These are phyloP conservation scores for Corythaeola cristata DNA, from an alignment of 2,113 vertebrate species.

Conservation along the genomic window DNA sequence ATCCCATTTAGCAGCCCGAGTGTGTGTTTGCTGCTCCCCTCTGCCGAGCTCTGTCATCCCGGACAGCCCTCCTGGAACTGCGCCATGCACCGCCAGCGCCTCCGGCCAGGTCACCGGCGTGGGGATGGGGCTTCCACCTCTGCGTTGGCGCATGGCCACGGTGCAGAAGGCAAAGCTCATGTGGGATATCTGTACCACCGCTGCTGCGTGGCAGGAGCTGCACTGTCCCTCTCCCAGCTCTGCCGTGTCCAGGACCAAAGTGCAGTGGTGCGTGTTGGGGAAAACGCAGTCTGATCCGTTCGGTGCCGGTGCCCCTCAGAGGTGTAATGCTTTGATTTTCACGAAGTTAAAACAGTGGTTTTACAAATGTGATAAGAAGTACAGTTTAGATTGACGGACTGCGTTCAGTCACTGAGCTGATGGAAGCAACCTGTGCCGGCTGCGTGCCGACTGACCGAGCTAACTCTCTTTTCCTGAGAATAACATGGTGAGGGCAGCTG, in stretches of 20 bases:
- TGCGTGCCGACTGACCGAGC: fast-evolving
- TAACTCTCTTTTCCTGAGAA: background rate
- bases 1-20: background rate
- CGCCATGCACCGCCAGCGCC: fast-evolving
- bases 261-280: fast-evolving
- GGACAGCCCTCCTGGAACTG: background rate
- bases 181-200: fast-evolving
- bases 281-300: fast-evolving
- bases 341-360: background rate
- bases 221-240: background rate
- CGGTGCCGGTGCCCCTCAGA: background rate
- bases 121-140: fast-evolving
- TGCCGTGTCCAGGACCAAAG: background rate
- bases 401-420: background rate
- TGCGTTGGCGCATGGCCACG: fast-evolving
- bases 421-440: background rate
- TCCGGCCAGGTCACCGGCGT: fast-evolving
- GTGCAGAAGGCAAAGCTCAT: background rate
- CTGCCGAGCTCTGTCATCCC: background rate
- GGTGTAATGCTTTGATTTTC: background rate
- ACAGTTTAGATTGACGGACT: background rate
- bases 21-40: background rate
- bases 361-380: fast-evolving
- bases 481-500: fast-evolving
- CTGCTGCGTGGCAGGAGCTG: background rate